Evolutionary conservation across 2,888 invertebrate genomes (phyloP), one percentile per base, ranked within the genome.

Genomic region (Sinotaia quadrata): DNA sequence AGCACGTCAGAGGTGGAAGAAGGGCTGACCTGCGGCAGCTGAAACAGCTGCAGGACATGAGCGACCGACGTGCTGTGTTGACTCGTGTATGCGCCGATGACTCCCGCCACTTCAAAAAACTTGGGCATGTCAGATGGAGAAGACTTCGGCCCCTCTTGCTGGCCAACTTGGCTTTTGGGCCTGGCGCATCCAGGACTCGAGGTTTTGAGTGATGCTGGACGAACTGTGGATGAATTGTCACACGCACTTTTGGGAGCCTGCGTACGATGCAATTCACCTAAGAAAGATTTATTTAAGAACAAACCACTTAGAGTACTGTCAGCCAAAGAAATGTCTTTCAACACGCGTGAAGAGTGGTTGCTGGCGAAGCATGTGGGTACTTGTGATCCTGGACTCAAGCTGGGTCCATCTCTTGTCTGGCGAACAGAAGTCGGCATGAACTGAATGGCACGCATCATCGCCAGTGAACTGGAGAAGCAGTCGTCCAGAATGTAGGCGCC

Each of bases 1-100:
- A 85, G 73, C 8, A 81, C 44, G 71, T 85, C 81, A 21, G 78
- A 79, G 8, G 83, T 83, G 4, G 85, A 76, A 3, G 78, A 77
- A 21, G 81, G 84, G 58, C 83, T 83, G 44, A 84, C 81, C 65
- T 81, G 82, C 4, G 85, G 84, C 21, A 84, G 72, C 33, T 75
- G 51, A 58, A 82, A 82, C 44, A 82, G 67, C 51, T 34, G 77
- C 29, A 85, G 70, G 12, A 85, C 79, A 56, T 81, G 78, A 18
- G 84, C 81, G 18, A 83, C 78, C 18, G 79, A 73, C 7, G 82
- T 80, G 65, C 80, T 83, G 21, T 81, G 73, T 12, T 79, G 77
- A 58, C 81, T 82, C 52, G 80, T 82, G 59, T 82, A 82, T 12
- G 84, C 76, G 2, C 83, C 84, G 8, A 84, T 74, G 15, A 84